Evolutionary conservation across 1,140 invertebrate species (phyloP), one percentile per base, ranked within the genome.

Genomic region (Diploscapter pachys): DNA sequence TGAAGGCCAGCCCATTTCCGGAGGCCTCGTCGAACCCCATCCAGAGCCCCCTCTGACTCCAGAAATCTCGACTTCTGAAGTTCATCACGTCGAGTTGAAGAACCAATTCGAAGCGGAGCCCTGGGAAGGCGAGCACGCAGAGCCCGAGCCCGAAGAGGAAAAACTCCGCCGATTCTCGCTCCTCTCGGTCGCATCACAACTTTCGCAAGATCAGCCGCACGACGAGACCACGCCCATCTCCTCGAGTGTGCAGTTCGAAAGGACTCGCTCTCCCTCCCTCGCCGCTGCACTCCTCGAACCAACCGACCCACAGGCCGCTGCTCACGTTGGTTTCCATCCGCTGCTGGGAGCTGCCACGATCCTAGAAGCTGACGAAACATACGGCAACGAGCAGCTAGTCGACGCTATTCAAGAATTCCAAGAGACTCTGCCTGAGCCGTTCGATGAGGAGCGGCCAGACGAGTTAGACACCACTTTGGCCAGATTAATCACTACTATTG

Each of bases 121-220:
- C 13, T 80, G 78, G 78, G 54, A 54, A 61, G 78, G 78, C 9
- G 79, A 79, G 53, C 78, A 80, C 53, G 79, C 64, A 62, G 74
- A 80, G 53, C 62, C 63, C 53, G 49, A 71, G n/a, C 65, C 13
- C 31, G 48, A 72, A 5, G 69, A 77, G 9, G 78, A 77, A 54
- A 51, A 73, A 11, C 51, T 49, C 49, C 55, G 67, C 31, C 67
- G 71, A 61, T 53, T 59, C 59, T 54, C 54, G 61, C 65, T 68
- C 13, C 68, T 56, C 56, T 49, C 52, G 53, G 72, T 61, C 13
- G 63, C 59, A 31, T 50, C 54, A 4, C 52, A 69, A 54, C 48
- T 54, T 52, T 48, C 8, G 9, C 74, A 65, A 61, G 51, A 57
- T 13, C 54, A 73, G 6, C 59, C 63, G 1, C 5, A 68, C 13